phyloP scores from a whole-genome alignment of 2,113 vertebrate genomes.

The Brachionichthys hirsutus region DNA sequence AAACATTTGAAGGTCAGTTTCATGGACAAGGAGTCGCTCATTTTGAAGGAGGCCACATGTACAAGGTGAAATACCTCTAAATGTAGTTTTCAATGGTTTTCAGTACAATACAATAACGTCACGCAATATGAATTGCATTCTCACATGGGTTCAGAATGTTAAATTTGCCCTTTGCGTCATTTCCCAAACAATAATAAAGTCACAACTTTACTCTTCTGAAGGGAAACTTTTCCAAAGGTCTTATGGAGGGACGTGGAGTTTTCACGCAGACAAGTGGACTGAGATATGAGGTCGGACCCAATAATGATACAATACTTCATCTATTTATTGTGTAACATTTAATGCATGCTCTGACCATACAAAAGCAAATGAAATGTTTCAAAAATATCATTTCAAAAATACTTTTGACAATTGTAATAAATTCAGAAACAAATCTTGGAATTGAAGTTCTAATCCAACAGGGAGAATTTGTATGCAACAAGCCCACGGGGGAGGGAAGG shows the following conservation, averaged over 20 bases:
- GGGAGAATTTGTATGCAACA: conserved; percentile 86
- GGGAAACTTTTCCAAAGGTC: conserved; percentile 88
- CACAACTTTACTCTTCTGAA: conserved; percentile 53
- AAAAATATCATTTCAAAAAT: background rate
- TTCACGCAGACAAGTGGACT: conserved; percentile 82
- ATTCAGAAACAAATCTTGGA: background rate
- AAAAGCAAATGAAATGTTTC: too few species aligned
- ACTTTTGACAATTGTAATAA: background rate
- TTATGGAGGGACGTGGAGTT: conserved; percentile 85
- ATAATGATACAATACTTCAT: background rate
- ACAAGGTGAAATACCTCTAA: conserved; percentile 70
- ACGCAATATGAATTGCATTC: too few species aligned
- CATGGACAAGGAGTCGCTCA: conserved; percentile 83
- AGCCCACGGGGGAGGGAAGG: conserved; percentile 75
- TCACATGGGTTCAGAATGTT: too few species aligned
- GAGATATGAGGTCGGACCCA: conserved; percentile 83
- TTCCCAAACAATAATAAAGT: background rate
- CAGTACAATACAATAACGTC: too few species aligned
- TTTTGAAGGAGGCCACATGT: conserved; percentile 84
- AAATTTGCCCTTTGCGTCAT: background rate
- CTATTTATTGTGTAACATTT: too few species aligned
- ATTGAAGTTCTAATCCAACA: conserved; percentile 55
- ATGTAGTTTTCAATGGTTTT: background rate
- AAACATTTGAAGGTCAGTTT: conserved; percentile 68
- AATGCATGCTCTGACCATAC: too few species aligned